Percentiles rank a stretch among this genome's conserved stretches.
Conservation (phyloP, 1,140 invertebrate species). For the Drosophila dunni region DNA sequence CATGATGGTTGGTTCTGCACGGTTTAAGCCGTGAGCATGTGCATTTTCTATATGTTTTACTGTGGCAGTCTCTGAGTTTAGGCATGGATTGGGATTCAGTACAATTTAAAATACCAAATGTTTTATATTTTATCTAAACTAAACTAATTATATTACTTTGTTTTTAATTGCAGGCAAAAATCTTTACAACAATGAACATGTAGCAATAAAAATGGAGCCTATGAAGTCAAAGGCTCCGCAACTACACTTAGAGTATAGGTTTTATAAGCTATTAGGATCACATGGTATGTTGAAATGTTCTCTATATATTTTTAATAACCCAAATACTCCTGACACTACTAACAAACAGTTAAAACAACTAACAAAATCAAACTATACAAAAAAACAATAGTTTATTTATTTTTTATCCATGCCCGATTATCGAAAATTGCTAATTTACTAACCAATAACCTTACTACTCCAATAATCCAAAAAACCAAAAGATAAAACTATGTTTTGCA, state of each 20-base stretch:
- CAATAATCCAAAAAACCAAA: slow-evolving; percentile 15
- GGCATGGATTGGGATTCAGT: slow-evolving; percentile 28
- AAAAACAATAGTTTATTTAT: background rate
- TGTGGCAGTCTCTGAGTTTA: slow-evolving; percentile 19
- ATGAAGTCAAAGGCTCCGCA: slow-evolving; percentile 99
- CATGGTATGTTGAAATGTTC: slow-evolving; percentile 89
- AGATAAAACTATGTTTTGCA: slow-evolving; percentile 66
- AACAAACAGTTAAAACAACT: slow-evolving; percentile 29
- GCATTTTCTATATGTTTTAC: slow-evolving; percentile 14
- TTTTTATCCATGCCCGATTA: slow-evolving; percentile 29
- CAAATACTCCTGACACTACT: slow-evolving; percentile 12
- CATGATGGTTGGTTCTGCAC: slow-evolving; percentile 44
- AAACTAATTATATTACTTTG: background rate
- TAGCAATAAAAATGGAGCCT: slow-evolving; percentile 99
- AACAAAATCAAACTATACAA: slow-evolving; percentile 2
- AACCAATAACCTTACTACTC: slow-evolving; percentile 37
- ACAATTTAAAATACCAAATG: background rate
- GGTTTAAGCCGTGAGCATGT: slow-evolving; percentile 51
- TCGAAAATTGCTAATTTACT: slow-evolving; percentile 28
- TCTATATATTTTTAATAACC: slow-evolving; percentile 10
- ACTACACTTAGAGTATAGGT: slow-evolving; percentile 99
- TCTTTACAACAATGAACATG: slow-evolving; percentile 99
- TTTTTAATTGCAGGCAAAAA: slow-evolving; percentile 95
- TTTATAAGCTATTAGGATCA: slow-evolving; percentile 99
- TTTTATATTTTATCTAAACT: background rate